phyloP scores from a whole-genome alignment of 1,140 invertebrate species.

The Drosophila trapezifrons region DNA sequence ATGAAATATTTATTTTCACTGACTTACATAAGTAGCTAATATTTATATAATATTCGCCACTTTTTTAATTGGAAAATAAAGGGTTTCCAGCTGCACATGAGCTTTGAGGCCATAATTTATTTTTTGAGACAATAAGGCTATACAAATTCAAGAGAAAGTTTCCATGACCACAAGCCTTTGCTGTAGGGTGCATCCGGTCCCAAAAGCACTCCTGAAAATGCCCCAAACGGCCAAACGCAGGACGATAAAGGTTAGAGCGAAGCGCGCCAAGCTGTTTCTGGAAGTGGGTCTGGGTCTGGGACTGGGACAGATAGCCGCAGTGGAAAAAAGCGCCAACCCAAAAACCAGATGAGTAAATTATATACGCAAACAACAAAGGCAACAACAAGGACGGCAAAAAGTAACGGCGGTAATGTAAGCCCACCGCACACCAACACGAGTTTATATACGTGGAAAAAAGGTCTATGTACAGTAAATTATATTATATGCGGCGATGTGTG shows the following conservation, averaged over 20 bases:
- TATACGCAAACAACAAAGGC: slow-evolving; percentile 60
- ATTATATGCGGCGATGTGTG: slow-evolving; percentile 79
- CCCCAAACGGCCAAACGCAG: slow-evolving; percentile 33
- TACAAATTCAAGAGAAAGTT: too few relatives aligned
- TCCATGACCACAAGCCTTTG: too few relatives aligned
- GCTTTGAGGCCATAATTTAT: not conserved
- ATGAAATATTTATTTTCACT: too few relatives aligned
- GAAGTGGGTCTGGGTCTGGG: slow-evolving; percentile 34
- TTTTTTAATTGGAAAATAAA: not conserved
- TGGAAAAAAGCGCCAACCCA: slow-evolving; percentile 67
- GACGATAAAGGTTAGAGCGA: slow-evolving; percentile 49
- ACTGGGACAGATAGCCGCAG: slow-evolving; percentile 62
- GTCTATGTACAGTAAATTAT: slow-evolving; percentile 82
- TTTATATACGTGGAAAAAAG: slow-evolving; percentile 53
- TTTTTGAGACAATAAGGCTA: accelerated
- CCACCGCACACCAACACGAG: slow-evolving; percentile 17
- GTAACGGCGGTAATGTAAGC: slow-evolving; percentile 36
- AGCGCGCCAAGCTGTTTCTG: slow-evolving; percentile 3
- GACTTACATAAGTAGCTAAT: not conserved
- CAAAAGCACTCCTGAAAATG: slow-evolving; percentile 25
- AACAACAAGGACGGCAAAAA: slow-evolving; percentile 5
- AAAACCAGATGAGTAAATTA: slow-evolving; percentile 81
- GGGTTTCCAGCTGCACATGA: not conserved
- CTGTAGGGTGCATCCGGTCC: slow-evolving; percentile 27
- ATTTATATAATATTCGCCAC: not conserved